Conservation (phyloP, 2,113 vertebrate species). For the Catharus bicknelli region DNA sequence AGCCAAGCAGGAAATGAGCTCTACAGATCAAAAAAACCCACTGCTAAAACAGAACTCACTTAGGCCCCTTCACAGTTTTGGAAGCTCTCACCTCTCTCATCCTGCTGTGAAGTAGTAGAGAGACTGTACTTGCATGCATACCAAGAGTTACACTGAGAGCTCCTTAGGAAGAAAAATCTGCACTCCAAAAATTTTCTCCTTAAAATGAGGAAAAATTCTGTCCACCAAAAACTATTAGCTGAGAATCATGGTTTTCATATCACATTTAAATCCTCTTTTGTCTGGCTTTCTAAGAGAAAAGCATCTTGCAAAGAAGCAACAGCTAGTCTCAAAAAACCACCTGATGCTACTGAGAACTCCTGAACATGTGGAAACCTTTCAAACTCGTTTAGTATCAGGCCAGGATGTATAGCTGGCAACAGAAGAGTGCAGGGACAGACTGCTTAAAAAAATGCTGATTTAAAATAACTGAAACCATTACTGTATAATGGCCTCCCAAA, state of each 20-base stretch:
- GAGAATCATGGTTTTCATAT: not conserved
- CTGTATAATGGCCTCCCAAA: not conserved
- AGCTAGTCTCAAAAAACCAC: not conserved
- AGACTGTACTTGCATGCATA: not conserved
- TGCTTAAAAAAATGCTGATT: not conserved
- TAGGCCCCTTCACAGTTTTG: not conserved
- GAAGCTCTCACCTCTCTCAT: not conserved
- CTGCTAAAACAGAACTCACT: not conserved
- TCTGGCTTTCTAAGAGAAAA: not conserved
- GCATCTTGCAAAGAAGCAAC: not conserved
- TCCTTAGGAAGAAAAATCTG: not conserved
- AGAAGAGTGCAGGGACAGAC: not conserved
- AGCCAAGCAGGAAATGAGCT: not conserved
- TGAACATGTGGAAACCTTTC: not conserved
- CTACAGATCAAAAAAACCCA: not conserved
- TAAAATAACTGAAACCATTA: not conserved
- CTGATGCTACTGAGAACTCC: not conserved
- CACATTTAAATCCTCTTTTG: not conserved
- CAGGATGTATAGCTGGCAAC: not conserved
- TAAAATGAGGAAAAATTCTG: not conserved
- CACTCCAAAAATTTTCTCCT: not conserved
- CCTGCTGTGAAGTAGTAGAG: not conserved
- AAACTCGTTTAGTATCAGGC: not conserved
- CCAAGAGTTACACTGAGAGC: not conserved
- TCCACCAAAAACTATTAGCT: not conserved